phyloP scores from a whole-genome alignment of 2,797 vertebrate genomes.

The Psittacula derbiana region DNA sequence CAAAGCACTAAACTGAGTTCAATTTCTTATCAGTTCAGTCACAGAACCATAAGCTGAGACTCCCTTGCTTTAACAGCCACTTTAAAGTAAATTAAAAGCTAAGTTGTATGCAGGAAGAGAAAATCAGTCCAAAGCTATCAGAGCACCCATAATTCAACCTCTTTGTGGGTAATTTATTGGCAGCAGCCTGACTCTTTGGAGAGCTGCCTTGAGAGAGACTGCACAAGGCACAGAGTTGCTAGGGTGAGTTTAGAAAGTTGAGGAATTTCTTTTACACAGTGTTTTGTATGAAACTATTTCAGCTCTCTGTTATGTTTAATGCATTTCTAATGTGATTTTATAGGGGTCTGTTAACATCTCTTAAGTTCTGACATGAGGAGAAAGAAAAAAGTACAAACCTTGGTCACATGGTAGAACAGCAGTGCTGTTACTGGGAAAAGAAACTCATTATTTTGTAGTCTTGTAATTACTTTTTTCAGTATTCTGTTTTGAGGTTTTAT shows the following conservation, averaged over 20 bases:
- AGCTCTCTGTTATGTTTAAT: not conserved
- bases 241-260: conserved; percentile 9
- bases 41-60: conserved; percentile 14
- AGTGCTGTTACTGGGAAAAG: not conserved
- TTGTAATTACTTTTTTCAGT: not conserved
- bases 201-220: conserved; percentile 25
- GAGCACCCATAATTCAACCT: conserved; percentile 48
- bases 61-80: conserved; percentile 36
- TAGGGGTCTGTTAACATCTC: not conserved
- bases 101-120: conserved; percentile 29
- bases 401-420: not conserved
- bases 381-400: not conserved
- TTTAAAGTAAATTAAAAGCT: conserved; percentile 65
- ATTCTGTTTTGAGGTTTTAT: not conserved
- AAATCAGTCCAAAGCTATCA: conserved; percentile 42
- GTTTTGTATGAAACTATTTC: conserved; percentile 3
- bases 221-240: conserved; percentile 26
- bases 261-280: not conserved
- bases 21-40: conserved; percentile 53
- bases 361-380: not conserved
- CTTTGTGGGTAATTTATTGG: conserved; percentile 57
- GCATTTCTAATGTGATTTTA: conserved; percentile 45
- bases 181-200: conserved; percentile 43
- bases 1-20: not conserved
- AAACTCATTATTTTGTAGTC: not conserved